Base-by-base conservation (phyloP, 1,140 invertebrate species). In the Oscheius sp. region DNA sequence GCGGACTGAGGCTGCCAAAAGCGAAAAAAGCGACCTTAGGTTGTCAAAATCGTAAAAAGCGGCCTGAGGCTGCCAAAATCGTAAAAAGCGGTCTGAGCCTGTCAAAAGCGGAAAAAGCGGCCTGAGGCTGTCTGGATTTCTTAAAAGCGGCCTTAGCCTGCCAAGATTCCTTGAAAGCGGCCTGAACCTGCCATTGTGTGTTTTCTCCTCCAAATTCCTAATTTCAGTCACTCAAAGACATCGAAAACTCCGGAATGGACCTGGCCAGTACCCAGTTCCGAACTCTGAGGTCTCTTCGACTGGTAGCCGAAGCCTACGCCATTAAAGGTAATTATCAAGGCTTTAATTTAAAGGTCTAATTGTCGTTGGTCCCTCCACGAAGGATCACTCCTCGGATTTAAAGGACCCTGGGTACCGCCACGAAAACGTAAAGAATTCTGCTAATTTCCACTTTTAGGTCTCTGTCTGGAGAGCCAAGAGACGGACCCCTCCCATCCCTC, bases 221-320 rank as follows among this genome's bases (percentile, higher is more conserved):
- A n/a, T 46, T 58, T n/a, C 52, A 74, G 61, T 68, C 74, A 2
- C 45, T 74, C 18, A 55, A 59, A 32, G 61, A 72, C 55, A 49
- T 75, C 36, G 71, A 66, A 29, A 73, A 73, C 23, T 49, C 58
- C 26, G 67, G 70, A 42, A 66, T 75, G 45, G 74, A 75, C 18
- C 35, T 55, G 20, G 70, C 55, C 55, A 63, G 34, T 29, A 75
- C 70, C 18, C 74, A 36, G 38, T 75, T 75, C 38, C 45, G 67
- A 29, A 75, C 73, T 3, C 62, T 77, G 1, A 64, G 75, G 32
- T 28, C 75, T 1, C 58, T 77, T 26, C 64, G 73, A 32, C 38
- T 77, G 13, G 75, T 77, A 1, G 75, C 75, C 1, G 75, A 77
- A 58, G 75, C 67, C 2, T 77, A 77, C 26, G 75, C 75, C 31